These are phyloP conservation scores for Halocaridina rubra DNA, from an alignment of 2,888 invertebrate species.

Conservation along the genomic window DNA sequence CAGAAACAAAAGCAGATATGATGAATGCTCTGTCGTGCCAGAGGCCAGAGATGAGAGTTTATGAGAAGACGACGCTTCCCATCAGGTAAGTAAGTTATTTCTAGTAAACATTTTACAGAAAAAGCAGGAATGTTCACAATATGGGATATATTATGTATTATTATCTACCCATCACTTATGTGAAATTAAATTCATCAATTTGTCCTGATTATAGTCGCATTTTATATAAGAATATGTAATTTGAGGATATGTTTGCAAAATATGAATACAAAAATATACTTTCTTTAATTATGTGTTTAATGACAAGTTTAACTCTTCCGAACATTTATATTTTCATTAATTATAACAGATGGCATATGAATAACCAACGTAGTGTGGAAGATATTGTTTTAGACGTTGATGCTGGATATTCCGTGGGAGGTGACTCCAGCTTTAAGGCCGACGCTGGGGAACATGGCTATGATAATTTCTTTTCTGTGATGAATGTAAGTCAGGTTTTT, in stretches of 20 bases:
- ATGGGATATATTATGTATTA: too few relatives aligned
- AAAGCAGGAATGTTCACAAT: too few relatives aligned
- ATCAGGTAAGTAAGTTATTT: constrained; percentile 41
- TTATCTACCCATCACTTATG: too few relatives aligned
- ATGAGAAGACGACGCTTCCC: constrained; percentile 40
- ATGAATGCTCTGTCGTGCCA: constrained; percentile 48
- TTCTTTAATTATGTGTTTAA: too few relatives aligned
- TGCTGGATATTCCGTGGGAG: constrained; percentile 41
- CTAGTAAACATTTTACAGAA: too few relatives aligned
- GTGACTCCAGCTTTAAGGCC: constrained; percentile 33
- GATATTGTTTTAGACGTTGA: constrained; percentile 57
- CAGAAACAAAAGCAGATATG: constrained; percentile 37
- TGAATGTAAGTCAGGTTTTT: constrained; percentile 61
- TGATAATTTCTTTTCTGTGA: constrained; percentile 52
- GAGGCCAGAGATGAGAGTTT: constrained; percentile 49
- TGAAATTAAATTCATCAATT: too few relatives aligned
- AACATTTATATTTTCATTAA: too few relatives aligned
- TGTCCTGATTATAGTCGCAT: too few relatives aligned
- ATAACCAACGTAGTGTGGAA: constrained; percentile 45
- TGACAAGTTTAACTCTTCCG: too few relatives aligned
- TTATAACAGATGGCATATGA: constrained; percentile 59
- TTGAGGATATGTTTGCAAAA: too few relatives aligned
- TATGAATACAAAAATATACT: too few relatives aligned
- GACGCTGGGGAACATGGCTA: constrained; percentile 62
- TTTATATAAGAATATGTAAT: too few relatives aligned